phyloP scores from a whole-genome alignment of 2,888 invertebrate genomes.

The Diploptera punctata region DNA sequence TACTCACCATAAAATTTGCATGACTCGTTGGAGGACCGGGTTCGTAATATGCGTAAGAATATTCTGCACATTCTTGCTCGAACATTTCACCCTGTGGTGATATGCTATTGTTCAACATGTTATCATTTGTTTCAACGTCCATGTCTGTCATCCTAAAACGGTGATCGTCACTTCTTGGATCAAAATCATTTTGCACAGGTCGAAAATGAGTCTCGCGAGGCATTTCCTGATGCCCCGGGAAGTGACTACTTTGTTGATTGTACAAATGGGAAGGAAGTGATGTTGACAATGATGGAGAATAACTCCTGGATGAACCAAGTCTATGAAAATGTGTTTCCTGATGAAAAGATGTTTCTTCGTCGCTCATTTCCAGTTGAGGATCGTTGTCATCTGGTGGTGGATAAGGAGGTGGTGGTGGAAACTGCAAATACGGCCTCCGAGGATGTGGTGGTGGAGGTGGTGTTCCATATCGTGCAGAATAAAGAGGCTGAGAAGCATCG shows the following conservation, averaged over 20 bases:
- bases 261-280: not conserved
- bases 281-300: not conserved
- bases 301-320: not conserved
- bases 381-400: constrained; percentile 58
- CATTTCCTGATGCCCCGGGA: not conserved
- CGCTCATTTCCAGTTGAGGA: constrained; percentile 1
- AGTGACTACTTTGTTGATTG: not conserved
- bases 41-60: constrained; percentile 85
- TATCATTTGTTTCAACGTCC: not conserved
- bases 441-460: constrained; percentile 30
- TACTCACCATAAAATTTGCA: constrained; percentile 46
- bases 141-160: not conserved
- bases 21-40: constrained; percentile 62
- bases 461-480: constrained; percentile 24
- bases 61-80: constrained; percentile 60
- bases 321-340: constrained; percentile 43
- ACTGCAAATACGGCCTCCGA: constrained; percentile 63
- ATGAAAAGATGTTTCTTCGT: constrained; percentile 47
- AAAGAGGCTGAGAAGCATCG: not conserved
- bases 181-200: not conserved
- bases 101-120: not conserved
- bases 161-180: not conserved
- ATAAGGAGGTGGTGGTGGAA: constrained; percentile 77
- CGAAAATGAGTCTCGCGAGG: not conserved
- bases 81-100: constrained; percentile 34